Evolutionary conservation across 2,888 invertebrate species (phyloP), one percentile per base, ranked within the genome.

Genomic region (Sclerodermus sp.): DNA sequence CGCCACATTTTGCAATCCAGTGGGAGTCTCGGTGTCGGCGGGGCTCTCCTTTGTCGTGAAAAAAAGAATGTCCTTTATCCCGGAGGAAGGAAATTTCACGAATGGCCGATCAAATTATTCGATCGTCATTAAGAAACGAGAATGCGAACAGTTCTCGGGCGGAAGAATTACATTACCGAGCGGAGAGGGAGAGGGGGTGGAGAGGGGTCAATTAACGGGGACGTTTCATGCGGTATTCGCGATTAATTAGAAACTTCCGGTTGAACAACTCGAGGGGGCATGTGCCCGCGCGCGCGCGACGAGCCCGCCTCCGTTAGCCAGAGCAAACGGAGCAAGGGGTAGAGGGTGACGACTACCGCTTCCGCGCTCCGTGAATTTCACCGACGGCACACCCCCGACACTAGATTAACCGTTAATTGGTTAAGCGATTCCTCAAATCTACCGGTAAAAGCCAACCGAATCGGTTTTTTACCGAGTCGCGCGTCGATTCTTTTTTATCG

Each of bases 391-490:
- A 23, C 23, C 23, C 4, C 4, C 49, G 23, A 29, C 50, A 47
- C 16, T 49, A 57, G 43, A 59, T 58, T 59, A 61, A 57, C 49
- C 14, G 51, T 54, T 63, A 63, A 63, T 63, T 53, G 63, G 48
- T 47, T 55, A 49, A 56, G 46, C 41, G 39, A 18, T 49, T 45
- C 44, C 43, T 8, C 23, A 8, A 23, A 23, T 23, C 23, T 8
- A 8, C 23, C 23, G 3, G 4, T 8, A 8, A 23, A 23, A 3
- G 23, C 23, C 3, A 8, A 23, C 8, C 23, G 8, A 23, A 23
- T 23, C 23, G n/a, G n/a, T n/a, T n/a, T n/a, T n/a, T n/a, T n/a
- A n/a, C n/a, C n/a, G n/a, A n/a, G n/a, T n/a, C n/a, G n/a, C n/a
- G n/a, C n/a, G n/a, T n/a, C n/a, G n/a, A n/a, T n/a, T n/a, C n/a